A percentile compares a stretch with the other conserved stretches of the same genome.
Conservation (phyloP, 2,888 invertebrate genomes). For the Hirtodrosophila confusa region DNA sequence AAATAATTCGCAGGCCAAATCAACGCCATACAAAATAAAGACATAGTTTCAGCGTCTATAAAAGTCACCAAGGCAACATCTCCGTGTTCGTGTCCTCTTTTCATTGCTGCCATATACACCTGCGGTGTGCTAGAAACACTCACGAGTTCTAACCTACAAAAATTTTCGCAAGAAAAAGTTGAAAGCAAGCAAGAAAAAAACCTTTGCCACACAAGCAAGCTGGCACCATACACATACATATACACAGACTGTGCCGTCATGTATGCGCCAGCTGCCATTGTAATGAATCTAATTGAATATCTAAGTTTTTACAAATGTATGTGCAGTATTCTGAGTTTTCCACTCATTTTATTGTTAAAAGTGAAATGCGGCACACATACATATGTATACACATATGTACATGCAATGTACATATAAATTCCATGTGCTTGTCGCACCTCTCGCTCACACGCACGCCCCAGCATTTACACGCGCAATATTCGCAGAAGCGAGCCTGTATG, state of each 20-base stretch:
- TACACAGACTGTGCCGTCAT: background rate
- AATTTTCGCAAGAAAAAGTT: slow-evolving; percentile 46
- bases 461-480: slow-evolving; percentile 49
- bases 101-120: slow-evolving; percentile 11
- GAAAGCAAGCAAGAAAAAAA: slow-evolving; percentile 23
- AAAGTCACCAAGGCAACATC: slow-evolving; percentile 46
- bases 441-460: slow-evolving; percentile 43
- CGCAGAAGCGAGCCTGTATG: slow-evolving; percentile 23
- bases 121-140: slow-evolving; percentile 39
- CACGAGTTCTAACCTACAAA: slow-evolving; percentile 60
- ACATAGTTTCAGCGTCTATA: slow-evolving; percentile 26
- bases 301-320: slow-evolving; percentile 14
- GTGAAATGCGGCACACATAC: slow-evolving; percentile 38
- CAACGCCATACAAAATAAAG: slow-evolving; percentile 15
- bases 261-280: slow-evolving; percentile 37
- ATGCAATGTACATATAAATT: slow-evolving; percentile 32
- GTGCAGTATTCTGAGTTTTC: slow-evolving; percentile 24
- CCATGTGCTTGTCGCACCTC: slow-evolving; percentile 67
- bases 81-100: slow-evolving; percentile 32
- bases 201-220: slow-evolving; percentile 58
- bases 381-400: slow-evolving; percentile 6
- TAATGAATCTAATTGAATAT: slow-evolving; percentile 47
- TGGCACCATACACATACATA: slow-evolving; percentile 12
- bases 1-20: slow-evolving; percentile 21
- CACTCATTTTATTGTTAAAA: slow-evolving; percentile 26